Percentiles rank a stretch among this genome's conserved stretches.
These are phyloP conservation scores for Dendroctonus ponderosae DNA, from an alignment of 1,140 invertebrate species.

Conservation along the genomic window DNA sequence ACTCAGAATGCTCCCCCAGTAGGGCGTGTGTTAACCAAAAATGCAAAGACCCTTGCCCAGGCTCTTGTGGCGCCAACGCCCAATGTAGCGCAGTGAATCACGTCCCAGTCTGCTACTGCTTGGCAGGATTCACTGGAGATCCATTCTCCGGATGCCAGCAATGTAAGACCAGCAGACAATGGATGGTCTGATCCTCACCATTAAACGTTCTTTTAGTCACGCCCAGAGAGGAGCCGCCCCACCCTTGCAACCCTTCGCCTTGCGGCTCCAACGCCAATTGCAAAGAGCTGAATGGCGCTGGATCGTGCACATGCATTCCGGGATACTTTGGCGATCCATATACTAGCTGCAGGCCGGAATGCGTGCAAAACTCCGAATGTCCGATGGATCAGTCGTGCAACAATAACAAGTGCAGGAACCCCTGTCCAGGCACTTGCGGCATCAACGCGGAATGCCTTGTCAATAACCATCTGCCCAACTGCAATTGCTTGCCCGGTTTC, in stretches of 20 bases:
- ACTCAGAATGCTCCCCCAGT: conserved; percentile 61
- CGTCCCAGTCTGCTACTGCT: conserved; percentile 60
- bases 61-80: conserved; percentile 64
- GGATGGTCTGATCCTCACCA: background rate
- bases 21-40: conserved; percentile 65
- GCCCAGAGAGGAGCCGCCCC: conserved; percentile 51
- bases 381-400: conserved; percentile 60
- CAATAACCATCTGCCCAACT: conserved; percentile 67
- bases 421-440: conserved; percentile 64
- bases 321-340: conserved; percentile 73
- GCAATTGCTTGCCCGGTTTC: conserved; percentile 64
- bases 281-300: conserved; percentile 68
- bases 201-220: conserved; percentile 18
- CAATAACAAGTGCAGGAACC: conserved; percentile 66
- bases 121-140: conserved; percentile 56
- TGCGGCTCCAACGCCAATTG: conserved; percentile 82
- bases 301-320: conserved; percentile 68
- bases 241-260: conserved; percentile 63
- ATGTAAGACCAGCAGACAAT: conserved; percentile 40
- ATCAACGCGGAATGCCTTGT: conserved; percentile 68
- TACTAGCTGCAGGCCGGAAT: conserved; percentile 71
- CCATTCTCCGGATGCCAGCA: conserved; percentile 56
- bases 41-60: conserved; percentile 67
- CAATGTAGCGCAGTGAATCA: conserved; percentile 66
- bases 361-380: conserved; percentile 68